Evolutionary conservation across 2,113 vertebrate genomes (phyloP), one percentile per base, ranked within the genome.

Genomic region (Phalacrocorax brasilianus): DNA sequence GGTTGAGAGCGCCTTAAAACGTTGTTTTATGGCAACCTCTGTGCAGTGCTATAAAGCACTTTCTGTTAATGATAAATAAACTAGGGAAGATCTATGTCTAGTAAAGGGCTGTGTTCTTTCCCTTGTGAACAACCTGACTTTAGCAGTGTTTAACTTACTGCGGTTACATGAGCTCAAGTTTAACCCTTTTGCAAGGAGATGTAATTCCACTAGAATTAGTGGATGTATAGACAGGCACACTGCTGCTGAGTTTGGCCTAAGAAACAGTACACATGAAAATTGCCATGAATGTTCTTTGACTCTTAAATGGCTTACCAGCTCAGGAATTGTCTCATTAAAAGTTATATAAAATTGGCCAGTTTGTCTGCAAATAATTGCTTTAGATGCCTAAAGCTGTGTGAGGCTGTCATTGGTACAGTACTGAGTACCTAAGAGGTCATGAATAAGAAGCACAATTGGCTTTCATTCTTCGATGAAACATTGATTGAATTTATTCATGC

Each of bases 1-100:
- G 96, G 95, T 96, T 89, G 91, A 80, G 76, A 95, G 97, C 32
- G 97, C 92, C 96, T 98, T 98, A 98, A 98, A 98, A 98, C 4
- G 15, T 97, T 98, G 97, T 97, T 98, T 98, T 97, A 98, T 98
- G 97, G 97, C 97, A 98, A 98, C 96, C 97, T 97, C 97, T 98
- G 95, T 97, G 97, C 96, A 97, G 96, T 86, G 89, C 98, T 93
- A 88, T 98, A 98, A 98, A 98, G 97, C 98, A 98, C 88, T 98
- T 96, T 94, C 93, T 96, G 91, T 93, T 97, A 97, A 97, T 98
- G 97, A 98, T 97, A 98, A 97, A 98, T 96, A 96, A 93, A 96
- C 97, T 97, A 42, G 6, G 79, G 96, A 97, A 98, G 96, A 97
- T 97, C 78, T 97, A 97, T 91, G 93, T 85, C 83, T 66, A 58